Evolutionary conservation across 2,797 vertebrate genomes (phyloP), one percentile per base, ranked within the genome.

Genomic region (Enteromius paludinosus): DNA sequence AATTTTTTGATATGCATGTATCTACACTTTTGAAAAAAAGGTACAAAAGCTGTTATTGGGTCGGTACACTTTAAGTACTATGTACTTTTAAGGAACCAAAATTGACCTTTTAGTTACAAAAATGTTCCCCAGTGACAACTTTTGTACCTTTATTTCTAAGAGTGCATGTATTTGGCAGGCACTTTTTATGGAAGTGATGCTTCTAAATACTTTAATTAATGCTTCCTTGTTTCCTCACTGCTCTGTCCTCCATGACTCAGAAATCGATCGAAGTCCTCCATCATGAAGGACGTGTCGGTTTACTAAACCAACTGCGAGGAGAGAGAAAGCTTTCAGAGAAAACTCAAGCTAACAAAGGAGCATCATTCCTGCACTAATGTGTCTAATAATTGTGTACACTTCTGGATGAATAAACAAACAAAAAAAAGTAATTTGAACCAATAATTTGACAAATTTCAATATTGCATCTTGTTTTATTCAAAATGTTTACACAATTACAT

Each of bases 391-490:
- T 43, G 3, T 47, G 15, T 49, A 47, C 7, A 17, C 23, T 41
- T 68, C 11, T 68, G 41, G 38, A 45, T 69, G 7, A 25, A 23
- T 25, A 9, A 2, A 45, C 35, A 7, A 45, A 9, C 1, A 8
- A 38, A 38, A 8, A 9, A 41, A 41, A 41, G 9, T 1, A 10
- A 41, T 41, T 9, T 18, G 30, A 52, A 52, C 11, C 20, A 56
- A 10, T 10, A 10, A 74, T 28, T 28, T 25, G 1, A 70, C 14
- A 47, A 5, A 18, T 38, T 72, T 72, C 30, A 35, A n/a, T 33
- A 38, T 33, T 74, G 52, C 20, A 54, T 17, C 7, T n/a, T n/a
- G 11, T 28, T 72, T 72, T 72, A 72, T 54, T 72, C 3, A 72
- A 49, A 54, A 54, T n/a, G 1, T 52, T 72, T 14, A 72, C 52